Percentiles rank a stretch among this genome's conserved stretches.
These are phyloP conservation scores for Athene noctua DNA, from an alignment of 2,113 vertebrate species.

Conservation along the genomic window DNA sequence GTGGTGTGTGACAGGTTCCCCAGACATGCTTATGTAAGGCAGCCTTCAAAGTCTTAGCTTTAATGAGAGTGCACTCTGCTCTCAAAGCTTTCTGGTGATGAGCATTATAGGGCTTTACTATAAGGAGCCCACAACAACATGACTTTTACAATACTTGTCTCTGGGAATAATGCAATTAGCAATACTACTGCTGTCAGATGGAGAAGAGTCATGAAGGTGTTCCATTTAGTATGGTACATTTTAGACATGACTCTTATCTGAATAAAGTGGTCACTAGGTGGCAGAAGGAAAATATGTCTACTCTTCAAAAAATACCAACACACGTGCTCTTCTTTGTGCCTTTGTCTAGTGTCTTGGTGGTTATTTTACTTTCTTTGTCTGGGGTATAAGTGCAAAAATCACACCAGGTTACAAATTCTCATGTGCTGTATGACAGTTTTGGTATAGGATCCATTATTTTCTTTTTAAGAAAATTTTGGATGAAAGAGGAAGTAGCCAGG, in stretches of 20 bases:
- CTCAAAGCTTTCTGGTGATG: neutral
- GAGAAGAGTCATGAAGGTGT: neutral
- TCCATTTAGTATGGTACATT: neutral
- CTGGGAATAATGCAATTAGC: conserved; percentile 17
- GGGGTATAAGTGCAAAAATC: neutral
- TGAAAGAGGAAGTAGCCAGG: neutral
- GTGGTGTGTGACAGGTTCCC: neutral
- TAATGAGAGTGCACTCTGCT: conserved; percentile 40
- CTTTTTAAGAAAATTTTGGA: neutral
- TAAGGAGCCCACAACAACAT: neutral
- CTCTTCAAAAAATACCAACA: neutral
- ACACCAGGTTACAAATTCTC: neutral
- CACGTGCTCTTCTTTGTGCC: neutral
- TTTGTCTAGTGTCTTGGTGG: neutral
- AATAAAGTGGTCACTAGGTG: conserved; percentile 63
- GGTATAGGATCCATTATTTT: neutral
- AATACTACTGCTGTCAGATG: neutral
- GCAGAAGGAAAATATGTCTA: conserved; percentile 60
- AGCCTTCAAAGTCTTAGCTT: conserved; percentile 3
- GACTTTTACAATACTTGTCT: neutral
- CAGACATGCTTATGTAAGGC: neutral
- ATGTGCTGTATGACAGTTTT: neutral
- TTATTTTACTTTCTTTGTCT: conserved; percentile 1
- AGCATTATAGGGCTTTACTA: conserved; percentile 2
- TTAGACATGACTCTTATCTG: neutral